Evolutionary conservation across 2,888 invertebrate genomes (phyloP), one percentile per base, ranked within the genome.

Genomic region (Heliconius ismenius): DNA sequence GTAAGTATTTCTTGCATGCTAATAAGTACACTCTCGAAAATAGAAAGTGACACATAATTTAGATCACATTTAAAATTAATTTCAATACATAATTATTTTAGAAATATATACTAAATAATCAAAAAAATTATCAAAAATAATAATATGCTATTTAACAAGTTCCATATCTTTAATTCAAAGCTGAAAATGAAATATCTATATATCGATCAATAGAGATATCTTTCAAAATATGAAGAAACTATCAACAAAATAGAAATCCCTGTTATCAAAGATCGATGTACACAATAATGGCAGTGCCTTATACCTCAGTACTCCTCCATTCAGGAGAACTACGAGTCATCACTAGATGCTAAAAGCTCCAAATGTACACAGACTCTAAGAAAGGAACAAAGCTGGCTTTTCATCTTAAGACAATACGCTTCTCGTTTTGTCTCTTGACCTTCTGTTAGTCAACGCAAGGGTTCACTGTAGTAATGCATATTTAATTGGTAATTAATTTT

Each of bases 1-100:
- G 93, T 93, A 91, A 94, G 93, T 94, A 94, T 87, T 86, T 79
- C 78, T 80, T 83, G 84, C 84, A 84, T 83, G 84, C 65, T 73
- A 67, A 72, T 76, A 18, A 15, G 24, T 64, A 58, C 10, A 64
- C 24, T 24, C 2, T 54, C 58, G 24, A 15, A 60, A 18, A 10
- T 1, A 69, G 69, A 69, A 69, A 69, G 69, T 69, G 6, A 49
- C 49, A 18, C 49, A 49, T 49, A 49, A 58, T 58, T n/a, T 1
- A 10, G 11, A 58, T n/a, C n/a, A 58, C 10, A 10, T 58, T n/a
- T n/a, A n/a, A 58, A n/a, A n/a, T n/a, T n/a, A n/a, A 58, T 21
- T 49, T 7, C 7, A 21, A 21, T 21, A 21, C 49, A 7, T 1
- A 18, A 18, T 49, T 49, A 49, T 49, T 6, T 43, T 43, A 39